Base-by-base conservation (phyloP, 2,797 vertebrate species). In the Silurus aristotelis region DNA sequence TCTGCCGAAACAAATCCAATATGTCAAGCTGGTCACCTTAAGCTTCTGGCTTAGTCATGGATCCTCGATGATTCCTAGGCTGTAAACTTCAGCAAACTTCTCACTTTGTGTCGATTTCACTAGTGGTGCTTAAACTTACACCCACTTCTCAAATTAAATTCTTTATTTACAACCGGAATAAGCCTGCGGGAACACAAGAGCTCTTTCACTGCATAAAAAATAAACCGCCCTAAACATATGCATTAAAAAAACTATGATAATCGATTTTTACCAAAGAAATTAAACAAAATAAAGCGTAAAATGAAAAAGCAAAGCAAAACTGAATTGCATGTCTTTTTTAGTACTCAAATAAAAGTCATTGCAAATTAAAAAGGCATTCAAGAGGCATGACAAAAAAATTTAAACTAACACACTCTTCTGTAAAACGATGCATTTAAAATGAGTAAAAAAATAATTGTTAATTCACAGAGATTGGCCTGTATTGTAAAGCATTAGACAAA, bases 1-100 rank as follows among this genome's bases (percentile, higher is more conserved):
- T 84, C 17, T 38, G 61, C 48, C 38, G 60, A 84, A 84, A 78
- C 27, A 66, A 84, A 31, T 67, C 83, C 61, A 84, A 78, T 55
- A 27, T 31, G 48, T 76, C 31, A 66, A 68, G 52, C 60, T 64
- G 82, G 43, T 22, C 31, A 7, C 46, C 20, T 80, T 56, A 56
- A 56, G 13, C 52, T 63, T 80, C 52, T 79, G 83, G 55, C 14
- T 66, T 67, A 80, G 52, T 61, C 64, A 84, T 71, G 20, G 75
- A 46, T 71, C 64, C 72, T 55, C 38, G 72, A 22, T 77, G 25
- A 14, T 77, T 77, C 25, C 20, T 52, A 3, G 64, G 46, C 27
- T 15, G 13, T 55, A 84, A 79, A n/a, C 2, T 61, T 43, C n/a
- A 8, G 60, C 55, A 58, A 14, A 60, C 22, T 43, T 72, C 15